Evolutionary conservation across 1,140 invertebrate genomes (phyloP), one percentile per base, ranked within the genome.

Genomic region (Lamellibrachia luymesi): DNA sequence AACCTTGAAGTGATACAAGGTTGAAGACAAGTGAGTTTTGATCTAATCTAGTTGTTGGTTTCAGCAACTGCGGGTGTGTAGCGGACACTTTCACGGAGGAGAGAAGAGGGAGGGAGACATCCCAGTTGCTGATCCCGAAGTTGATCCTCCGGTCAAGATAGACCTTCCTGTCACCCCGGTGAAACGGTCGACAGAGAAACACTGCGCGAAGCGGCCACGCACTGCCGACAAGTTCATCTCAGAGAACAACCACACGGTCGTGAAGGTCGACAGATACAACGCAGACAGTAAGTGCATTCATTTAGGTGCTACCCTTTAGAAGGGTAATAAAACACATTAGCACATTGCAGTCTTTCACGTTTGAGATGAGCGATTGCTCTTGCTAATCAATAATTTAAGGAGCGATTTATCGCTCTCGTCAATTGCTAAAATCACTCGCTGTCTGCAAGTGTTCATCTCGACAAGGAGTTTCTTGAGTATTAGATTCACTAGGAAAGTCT

Each of bases 31-130:
- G 64, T 22, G 64, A 80, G 64, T 80, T 22, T 22, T 50, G 91
- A 8, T 4, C 91, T 91, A n/a, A 91, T 51, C 10, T 91, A 91
- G 10, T 91, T 51, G 51, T 50, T 93, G 89, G 25, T 92, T 93
- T 93, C 64, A 94, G 93, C 93, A 96, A 95, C 94, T 96, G 50
- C 94, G 96, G 50, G 96, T 96, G 91, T 96, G 96, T 93, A 96
- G 95, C 49, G 96, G 96, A 51, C 96, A 96, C 93, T 96, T 96
- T 94, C 93, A 94, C 92, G 96, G 95, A 50, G 96, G 96, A 27
- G 96, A 96, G 93, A 96, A 96, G 93, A 94, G 94, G 90, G 96
- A 96, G 94, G 96, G 96, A 51, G 96, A 96, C 93, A 95, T 96
- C 93, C 96, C 96, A n/a, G 96, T 96, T 6, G 94, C 96, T 91